Evolutionary conservation across 2,113 vertebrate genomes (phyloP).

Genomic region (Gnathonemus echidnorhynchus): DNA sequence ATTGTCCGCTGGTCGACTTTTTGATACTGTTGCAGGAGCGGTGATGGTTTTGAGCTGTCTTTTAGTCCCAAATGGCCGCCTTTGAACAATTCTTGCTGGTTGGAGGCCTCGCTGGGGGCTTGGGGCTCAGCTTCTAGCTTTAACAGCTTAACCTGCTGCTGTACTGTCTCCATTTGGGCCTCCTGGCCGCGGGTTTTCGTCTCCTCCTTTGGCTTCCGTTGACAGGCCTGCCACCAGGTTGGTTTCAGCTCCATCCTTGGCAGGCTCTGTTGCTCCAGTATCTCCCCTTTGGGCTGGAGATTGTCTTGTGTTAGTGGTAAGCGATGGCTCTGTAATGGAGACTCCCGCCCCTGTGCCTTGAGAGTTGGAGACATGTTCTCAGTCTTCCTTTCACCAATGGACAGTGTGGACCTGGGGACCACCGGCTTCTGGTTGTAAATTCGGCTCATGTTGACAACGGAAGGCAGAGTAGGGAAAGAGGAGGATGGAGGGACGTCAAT

Average conservation of each 20-base stretch:
- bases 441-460: constrained; percentile 55
- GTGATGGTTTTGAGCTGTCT: constrained; percentile 21
- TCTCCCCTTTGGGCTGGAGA: neutral
- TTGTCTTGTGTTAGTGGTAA: neutral
- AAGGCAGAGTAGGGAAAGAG: constrained; percentile 42
- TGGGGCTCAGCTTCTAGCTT: constrained; percentile 44
- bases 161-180: constrained; percentile 34
- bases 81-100: constrained; percentile 15
- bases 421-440: constrained; percentile 60
- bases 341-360: constrained; percentile 13
- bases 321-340: neutral
- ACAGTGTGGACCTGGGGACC: constrained; percentile 49
- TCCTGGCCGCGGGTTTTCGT: constrained; percentile 34
- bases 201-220: constrained; percentile 16
- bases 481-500: constrained; percentile 24
- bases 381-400: constrained; percentile 44
- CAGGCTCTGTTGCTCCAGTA: neutral
- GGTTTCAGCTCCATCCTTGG: neutral
- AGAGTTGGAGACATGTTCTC: constrained; percentile 47
- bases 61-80: constrained; percentile 14
- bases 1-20: constrained; percentile 23
- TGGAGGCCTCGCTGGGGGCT: neutral
- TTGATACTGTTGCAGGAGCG: constrained; percentile 24
- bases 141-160: constrained; percentile 51
- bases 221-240: constrained; percentile 25